A percentile compares a stretch with the other conserved stretches of the same genome.
Conservation (phyloP, 2,113 vertebrate genomes). For the Crypturellus undulatus region DNA sequence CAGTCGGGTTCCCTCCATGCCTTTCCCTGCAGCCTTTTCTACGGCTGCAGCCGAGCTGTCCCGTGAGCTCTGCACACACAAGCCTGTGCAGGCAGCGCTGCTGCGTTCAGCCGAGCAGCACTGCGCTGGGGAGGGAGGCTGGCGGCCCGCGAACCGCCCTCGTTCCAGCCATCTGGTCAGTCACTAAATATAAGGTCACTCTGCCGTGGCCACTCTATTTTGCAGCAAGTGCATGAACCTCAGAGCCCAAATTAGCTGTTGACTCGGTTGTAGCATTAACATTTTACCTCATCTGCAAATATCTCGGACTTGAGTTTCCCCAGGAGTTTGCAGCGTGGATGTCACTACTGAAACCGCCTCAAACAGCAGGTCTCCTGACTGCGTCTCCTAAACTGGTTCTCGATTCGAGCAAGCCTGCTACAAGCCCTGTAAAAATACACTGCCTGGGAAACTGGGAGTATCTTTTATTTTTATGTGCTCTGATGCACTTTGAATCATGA, state of each 20-base stretch:
- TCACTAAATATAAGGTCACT: slow-evolving; percentile 55
- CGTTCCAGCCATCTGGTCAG: slow-evolving; percentile 58
- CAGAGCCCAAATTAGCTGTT: not conserved
- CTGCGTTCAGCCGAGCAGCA: not conserved
- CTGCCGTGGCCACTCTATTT: not conserved
- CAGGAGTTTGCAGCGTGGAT: not conserved
- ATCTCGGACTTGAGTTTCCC: not conserved
- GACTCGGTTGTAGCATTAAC: fast-evolving
- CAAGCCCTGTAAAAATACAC: not conserved
- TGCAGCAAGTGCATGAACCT: not conserved
- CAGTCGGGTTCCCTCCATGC: not conserved
- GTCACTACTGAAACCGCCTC: slow-evolving; percentile 27
- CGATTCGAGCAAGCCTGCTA: not conserved
- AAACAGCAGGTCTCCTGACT: slow-evolving; percentile 9
- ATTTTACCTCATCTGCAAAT: not conserved
- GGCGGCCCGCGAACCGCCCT: slow-evolving; percentile 38
- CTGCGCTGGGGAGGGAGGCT: slow-evolving; percentile 51
- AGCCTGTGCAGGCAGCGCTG: not conserved
- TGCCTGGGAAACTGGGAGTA: not conserved
- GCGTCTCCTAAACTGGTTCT: not conserved
- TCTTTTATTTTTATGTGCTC: not conserved
- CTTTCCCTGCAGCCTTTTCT: slow-evolving; percentile 28
- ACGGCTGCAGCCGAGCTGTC: not conserved
- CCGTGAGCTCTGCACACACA: not conserved
- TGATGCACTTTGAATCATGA: not conserved